These are phyloP conservation scores for Cataglyphis albicans DNA, from an alignment of 2,888 invertebrate genomes.

Conservation along the genomic window DNA sequence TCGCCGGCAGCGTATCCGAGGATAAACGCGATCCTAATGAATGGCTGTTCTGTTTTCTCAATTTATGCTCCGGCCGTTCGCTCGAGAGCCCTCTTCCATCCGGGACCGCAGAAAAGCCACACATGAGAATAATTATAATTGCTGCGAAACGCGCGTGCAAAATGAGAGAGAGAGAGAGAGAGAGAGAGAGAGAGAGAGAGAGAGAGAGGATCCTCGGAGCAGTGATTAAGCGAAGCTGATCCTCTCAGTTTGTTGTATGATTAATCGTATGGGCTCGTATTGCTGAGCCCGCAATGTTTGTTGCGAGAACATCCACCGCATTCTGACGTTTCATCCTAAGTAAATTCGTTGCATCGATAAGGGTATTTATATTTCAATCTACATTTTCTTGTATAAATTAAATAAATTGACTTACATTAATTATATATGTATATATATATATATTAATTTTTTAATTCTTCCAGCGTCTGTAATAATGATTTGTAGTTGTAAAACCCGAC, in stretches of 20 bases:
- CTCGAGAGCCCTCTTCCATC: conserved; percentile 9
- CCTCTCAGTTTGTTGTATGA: conserved; percentile 33
- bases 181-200: not conserved
- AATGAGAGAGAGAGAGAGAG: too few relatives aligned
- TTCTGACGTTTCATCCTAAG: not conserved
- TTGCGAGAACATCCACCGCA: not conserved
- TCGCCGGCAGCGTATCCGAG: conserved; percentile 41
- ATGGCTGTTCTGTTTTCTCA: conserved; percentile 56
- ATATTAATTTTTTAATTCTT: not conserved
- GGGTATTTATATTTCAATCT: not conserved
- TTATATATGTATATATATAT: too few relatives aligned
- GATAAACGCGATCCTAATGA: conserved; percentile 53
- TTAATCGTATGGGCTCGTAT: conserved; percentile 35
- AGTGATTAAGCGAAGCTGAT: conserved; percentile 51
- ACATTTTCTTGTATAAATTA: not conserved
- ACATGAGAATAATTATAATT: conserved; percentile 54
- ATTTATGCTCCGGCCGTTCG: conserved; percentile 45
- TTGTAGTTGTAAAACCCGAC: not conserved
- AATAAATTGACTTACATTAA: not conserved
- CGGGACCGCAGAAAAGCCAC: conserved; percentile 42
- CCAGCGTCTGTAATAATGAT: not conserved
- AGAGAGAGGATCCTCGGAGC: conserved; percentile 9
- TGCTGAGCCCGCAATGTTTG: conserved; percentile 15
- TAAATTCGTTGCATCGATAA: not conserved
- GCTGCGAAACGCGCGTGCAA: conserved; percentile 23